Evolutionary conservation across 2,888 invertebrate species (phyloP).

Genomic region (Oxycera nigricornis): DNA sequence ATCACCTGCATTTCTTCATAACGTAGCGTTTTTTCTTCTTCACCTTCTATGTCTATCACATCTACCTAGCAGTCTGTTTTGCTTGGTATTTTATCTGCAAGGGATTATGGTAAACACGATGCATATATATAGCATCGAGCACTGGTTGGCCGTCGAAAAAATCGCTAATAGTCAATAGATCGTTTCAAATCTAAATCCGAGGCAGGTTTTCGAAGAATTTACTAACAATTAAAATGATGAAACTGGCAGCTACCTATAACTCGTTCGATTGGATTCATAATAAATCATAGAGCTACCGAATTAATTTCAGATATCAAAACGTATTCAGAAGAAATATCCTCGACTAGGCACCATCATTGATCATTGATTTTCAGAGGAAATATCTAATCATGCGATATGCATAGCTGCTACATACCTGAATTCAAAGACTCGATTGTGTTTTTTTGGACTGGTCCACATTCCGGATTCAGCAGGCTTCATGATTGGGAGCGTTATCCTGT

Average conservation of each 20-base stretch:
- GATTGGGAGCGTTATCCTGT: slow-evolving; percentile 38
- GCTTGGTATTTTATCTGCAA: neutral
- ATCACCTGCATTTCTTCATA: neutral
- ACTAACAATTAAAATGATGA: slow-evolving; percentile 31
- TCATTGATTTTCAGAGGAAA: slow-evolving; percentile 19
- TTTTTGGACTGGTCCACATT: neutral
- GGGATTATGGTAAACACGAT: slow-evolving; percentile 26
- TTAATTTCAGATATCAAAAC: slow-evolving; percentile 27
- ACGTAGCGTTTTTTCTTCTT: neutral
- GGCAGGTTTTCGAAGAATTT: slow-evolving; percentile 5
- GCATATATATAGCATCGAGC: neutral
- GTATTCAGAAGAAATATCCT: slow-evolving; percentile 21
- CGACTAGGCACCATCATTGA: neutral
- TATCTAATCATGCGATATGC: neutral
- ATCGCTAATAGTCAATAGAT: slow-evolving; percentile 21
- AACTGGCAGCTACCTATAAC: slow-evolving; percentile 30
- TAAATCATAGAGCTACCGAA: slow-evolving; percentile 37
- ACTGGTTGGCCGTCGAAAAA: neutral
- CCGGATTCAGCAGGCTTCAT: slow-evolving; percentile 3
- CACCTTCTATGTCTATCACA: neutral
- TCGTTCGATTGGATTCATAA: slow-evolving; percentile 3
- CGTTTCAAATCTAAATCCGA: neutral
- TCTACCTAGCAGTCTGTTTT: neutral
- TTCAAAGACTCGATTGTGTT: neutral
- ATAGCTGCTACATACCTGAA: neutral